Percentiles rank a stretch among this genome's conserved stretches.
Evolutionary conservation across 2,888 invertebrate species (phyloP).

Genomic region (Branchipolynoe longqiensis): DNA sequence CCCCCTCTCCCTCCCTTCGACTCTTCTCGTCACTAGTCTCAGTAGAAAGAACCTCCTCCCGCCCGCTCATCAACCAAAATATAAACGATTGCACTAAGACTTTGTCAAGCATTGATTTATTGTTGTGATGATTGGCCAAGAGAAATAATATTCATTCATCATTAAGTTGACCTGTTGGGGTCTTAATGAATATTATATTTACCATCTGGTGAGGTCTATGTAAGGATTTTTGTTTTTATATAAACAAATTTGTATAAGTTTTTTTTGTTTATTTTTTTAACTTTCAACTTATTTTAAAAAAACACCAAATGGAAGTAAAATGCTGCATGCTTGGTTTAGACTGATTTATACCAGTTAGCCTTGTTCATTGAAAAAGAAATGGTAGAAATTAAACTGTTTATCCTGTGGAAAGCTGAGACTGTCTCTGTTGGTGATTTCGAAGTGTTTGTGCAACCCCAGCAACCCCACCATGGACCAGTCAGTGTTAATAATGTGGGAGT

Average conservation of each 20-base stretch:
- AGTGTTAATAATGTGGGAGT: conserved; percentile 27
- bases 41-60: no score
- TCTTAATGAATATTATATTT: no score
- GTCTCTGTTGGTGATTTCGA: conserved; percentile 49
- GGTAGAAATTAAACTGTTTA: conserved; percentile 54
- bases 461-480: conserved; percentile 28
- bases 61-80: background rate
- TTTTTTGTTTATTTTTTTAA: conserved; percentile 3
- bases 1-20: no score
- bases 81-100: conserved; percentile 21
- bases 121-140: no score
- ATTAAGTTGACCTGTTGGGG: conserved; percentile 15
- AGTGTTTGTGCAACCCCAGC: background rate
- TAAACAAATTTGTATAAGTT: conserved; percentile 8
- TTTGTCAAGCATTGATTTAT: conserved; percentile 29
- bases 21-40: no score
- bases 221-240: no score
- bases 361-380: conserved; percentile 53
- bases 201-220: background rate
- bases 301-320: conserved; percentile 39
- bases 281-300: no score
- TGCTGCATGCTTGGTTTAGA: conserved; percentile 57
- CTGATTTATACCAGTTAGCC: conserved; percentile 38
- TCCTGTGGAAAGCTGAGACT: conserved; percentile 48
- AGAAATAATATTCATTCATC: conserved; percentile 19